Percentiles rank a stretch among this genome's conserved stretches.
These are phyloP conservation scores for Xerus rutilus DNA, from an alignment of 2,797 vertebrate species.

Conservation along the genomic window DNA sequence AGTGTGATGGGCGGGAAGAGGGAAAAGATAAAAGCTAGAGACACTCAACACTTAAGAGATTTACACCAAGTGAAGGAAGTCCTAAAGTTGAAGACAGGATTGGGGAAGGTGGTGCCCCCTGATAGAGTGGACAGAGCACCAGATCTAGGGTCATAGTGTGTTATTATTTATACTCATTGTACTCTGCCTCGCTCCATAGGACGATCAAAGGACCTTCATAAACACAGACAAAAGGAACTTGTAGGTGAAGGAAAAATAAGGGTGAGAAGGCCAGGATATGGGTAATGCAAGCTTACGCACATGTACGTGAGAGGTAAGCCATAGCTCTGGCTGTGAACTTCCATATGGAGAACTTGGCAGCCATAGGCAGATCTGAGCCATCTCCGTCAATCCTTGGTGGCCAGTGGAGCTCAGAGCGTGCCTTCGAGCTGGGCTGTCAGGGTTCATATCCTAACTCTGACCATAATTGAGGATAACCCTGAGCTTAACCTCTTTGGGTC, in stretches of 20 bases:
- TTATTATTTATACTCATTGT: background rate
- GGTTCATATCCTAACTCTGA: background rate
- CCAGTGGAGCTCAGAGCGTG: background rate
- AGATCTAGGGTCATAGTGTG: background rate
- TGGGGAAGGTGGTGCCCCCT: accelerated
- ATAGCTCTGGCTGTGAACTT: background rate
- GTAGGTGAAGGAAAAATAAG: background rate
- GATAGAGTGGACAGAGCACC: background rate
- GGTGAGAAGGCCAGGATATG: background rate
- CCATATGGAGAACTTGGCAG: background rate
- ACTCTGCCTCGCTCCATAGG: background rate
- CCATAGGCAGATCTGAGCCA: background rate
- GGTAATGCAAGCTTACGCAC: no score
- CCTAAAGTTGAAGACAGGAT: background rate
- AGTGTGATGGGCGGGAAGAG: background rate
- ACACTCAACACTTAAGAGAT: background rate
- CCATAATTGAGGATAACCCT: background rate
- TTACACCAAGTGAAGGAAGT: background rate
- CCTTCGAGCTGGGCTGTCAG: background rate
- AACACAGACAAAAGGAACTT: background rate
- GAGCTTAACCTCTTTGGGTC: conserved; percentile 32
- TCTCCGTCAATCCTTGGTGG: background rate
- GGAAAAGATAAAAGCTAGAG: background rate
- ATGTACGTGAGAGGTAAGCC: background rate
- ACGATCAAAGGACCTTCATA: background rate